Conservation (phyloP, 2,888 invertebrate genomes). For the Tipula helvola region DNA sequence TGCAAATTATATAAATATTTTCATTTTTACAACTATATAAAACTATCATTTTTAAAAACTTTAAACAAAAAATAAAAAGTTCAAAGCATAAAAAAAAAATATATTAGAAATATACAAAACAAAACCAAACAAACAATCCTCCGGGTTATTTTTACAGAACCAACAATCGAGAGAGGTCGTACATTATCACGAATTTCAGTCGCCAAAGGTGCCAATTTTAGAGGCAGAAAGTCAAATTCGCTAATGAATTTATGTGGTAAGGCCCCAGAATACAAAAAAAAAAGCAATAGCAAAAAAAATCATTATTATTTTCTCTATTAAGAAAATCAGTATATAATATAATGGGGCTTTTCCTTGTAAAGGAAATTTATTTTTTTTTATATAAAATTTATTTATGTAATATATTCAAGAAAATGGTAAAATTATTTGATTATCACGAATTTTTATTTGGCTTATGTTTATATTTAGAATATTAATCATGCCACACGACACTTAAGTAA, state of each 20-base stretch:
- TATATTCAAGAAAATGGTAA: background rate
- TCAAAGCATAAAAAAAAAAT: background rate
- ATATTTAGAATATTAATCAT: background rate
- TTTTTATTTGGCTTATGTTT: background rate
- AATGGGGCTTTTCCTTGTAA: background rate
- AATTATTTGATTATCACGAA: background rate
- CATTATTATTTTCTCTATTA: background rate
- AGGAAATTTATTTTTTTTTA: background rate
- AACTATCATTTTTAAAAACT: background rate
- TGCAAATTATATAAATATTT: background rate
- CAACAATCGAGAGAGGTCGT: conserved; percentile 43
- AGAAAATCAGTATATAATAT: background rate
- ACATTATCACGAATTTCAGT: conserved; percentile 59
- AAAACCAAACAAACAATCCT: conserved; percentile 10
- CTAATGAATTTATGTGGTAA: conserved; percentile 95
- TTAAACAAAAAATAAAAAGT: background rate
- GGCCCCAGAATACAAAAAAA: conserved; percentile 31
- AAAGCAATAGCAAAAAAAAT: background rate
- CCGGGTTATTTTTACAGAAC: conserved; percentile 30
- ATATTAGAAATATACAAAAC: background rate
- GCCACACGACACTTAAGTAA: background rate
- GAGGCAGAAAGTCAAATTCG: conserved; percentile 86
- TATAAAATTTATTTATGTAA: background rate
- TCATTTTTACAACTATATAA: background rate
- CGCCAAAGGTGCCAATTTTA: conserved; percentile 71